A percentile compares a stretch with the other conserved stretches of the same genome.
These are phyloP conservation scores for Anguilla japonica DNA, from an alignment of 2,113 vertebrate genomes.

Conservation along the genomic window DNA sequence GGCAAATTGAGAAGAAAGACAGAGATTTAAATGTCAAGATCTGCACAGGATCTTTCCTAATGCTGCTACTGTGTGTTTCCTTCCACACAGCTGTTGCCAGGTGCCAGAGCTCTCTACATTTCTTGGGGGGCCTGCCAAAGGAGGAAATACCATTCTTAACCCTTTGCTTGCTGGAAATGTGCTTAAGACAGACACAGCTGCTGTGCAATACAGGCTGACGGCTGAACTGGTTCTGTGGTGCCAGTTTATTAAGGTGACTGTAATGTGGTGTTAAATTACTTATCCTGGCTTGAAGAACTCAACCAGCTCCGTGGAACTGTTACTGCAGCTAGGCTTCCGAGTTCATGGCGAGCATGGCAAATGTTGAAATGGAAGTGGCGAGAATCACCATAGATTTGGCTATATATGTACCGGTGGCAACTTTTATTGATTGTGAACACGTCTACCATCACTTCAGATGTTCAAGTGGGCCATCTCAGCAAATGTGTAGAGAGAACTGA, in stretches of 20 bases:
- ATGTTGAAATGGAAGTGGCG: too few relatives aligned
- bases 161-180: constrained; percentile 45
- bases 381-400: too few relatives aligned
- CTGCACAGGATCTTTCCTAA: neutral
- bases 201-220: neutral
- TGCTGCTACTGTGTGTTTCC: neutral
- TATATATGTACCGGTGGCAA: too few relatives aligned
- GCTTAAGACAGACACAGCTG: neutral
- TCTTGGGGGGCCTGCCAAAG: constrained; percentile 80
- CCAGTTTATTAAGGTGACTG: neutral
- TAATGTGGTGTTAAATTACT: neutral
- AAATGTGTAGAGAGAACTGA: too few relatives aligned
- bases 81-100: constrained; percentile 79
- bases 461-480: too few relatives aligned
- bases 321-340: neutral
- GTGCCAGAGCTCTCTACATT: constrained; percentile 72
- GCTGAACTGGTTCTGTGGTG: neutral
- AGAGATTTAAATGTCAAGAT: too few relatives aligned
- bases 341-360: too few relatives aligned
- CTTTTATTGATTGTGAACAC: too few relatives aligned
- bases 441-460: too few relatives aligned
- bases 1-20: neutral
- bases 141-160: constrained; percentile 77
- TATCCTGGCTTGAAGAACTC: neutral
- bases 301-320: neutral